Evolutionary conservation across 2,888 invertebrate genomes (phyloP), one percentile per base, ranked within the genome.

Genomic region (Pocota personata): DNA sequence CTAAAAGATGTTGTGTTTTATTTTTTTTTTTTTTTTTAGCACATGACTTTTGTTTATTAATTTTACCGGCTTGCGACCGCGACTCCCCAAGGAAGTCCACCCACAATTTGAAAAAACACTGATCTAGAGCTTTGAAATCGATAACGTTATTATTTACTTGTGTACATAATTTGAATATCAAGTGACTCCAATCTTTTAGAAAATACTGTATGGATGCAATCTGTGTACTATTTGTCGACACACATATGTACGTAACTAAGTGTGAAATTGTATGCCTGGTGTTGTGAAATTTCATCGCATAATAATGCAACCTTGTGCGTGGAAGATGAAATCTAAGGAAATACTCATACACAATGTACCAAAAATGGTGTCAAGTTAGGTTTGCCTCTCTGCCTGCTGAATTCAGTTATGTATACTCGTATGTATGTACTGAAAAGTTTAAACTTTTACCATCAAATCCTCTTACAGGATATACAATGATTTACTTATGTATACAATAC

Each of bases 361-460:
- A 12, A 57, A 57, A 64, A 55, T 72, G 79, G 72, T 79, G 79
- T 79, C 79, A 72, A 79, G 64, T 58, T 58, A 64, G 43, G 46
- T 57, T n/a, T n/a, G n/a, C n/a, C n/a, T 67, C 76, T 58, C 67
- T 67, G 37, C 40, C 58, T 67, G 58, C 30, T 67, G 58, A 64
- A 73, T 79, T 64, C 66, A 57, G 57, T 79, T 66, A 2, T 3
- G 24, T 24, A 3, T 4, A 24, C 2, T 24, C n/a, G n/a, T n/a
- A n/a, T n/a, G n/a, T 24, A 79, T 72, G 79, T 73, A 48, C 79
- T 79, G 40, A 48, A 72, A 79, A 79, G 72, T 79, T 73, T 57
- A 57, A 57, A 73, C 62, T 64, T 55, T 52, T 40, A 19, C 62
- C 62, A 14, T 64, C 32, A 16, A 48, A 48, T 35, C n/a, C 48